phyloP scores from a whole-genome alignment of 1,140 invertebrate species.

The Eumeta japonica region DNA sequence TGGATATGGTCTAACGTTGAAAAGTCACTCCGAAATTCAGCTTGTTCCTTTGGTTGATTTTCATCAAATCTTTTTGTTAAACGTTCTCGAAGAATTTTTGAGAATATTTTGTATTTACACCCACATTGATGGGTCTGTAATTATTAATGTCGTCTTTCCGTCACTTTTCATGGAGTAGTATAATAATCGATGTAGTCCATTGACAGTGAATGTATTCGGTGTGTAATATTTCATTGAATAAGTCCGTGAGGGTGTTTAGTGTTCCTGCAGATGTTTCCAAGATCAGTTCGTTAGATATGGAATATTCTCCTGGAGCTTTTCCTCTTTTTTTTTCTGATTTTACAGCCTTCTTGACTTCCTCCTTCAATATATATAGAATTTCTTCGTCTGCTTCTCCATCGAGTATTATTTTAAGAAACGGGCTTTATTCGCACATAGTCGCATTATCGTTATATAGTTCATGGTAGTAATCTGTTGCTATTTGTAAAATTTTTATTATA shows the following conservation, averaged over 20 bases:
- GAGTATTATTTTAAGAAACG: too few relatives aligned
- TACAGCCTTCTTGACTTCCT: too few relatives aligned
- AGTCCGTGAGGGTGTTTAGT: slow-evolving; percentile 8
- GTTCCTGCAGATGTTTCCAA: slow-evolving; percentile 6
- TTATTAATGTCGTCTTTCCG: slow-evolving; percentile 14
- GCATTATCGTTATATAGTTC: slow-evolving; percentile 11
- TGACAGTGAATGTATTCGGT: slow-evolving; percentile 13
- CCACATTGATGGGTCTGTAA: slow-evolving; percentile 16
- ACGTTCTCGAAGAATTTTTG: slow-evolving; percentile 13
- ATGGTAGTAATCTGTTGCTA: slow-evolving; percentile 11
- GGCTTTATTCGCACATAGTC: slow-evolving; percentile 15
- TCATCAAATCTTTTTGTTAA: slow-evolving; percentile 14
- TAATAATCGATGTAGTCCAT: too few relatives aligned
- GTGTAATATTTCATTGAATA: slow-evolving; percentile 18
- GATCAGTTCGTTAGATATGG: too few relatives aligned
- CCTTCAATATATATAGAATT: slow-evolving; percentile 15
- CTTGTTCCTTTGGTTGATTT: slow-evolving; percentile 15
- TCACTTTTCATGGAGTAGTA: slow-evolving; percentile 20
- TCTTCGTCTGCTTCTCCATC: too few relatives aligned
- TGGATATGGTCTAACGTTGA: slow-evolving; percentile 14
- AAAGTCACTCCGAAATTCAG: slow-evolving; percentile 13
- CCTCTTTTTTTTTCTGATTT: slow-evolving; percentile 18
- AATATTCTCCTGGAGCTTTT: too few relatives aligned
- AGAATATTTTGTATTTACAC: slow-evolving; percentile 19
- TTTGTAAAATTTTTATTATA: slow-evolving; percentile 10